Percentiles rank a stretch among this genome's conserved stretches.
Evolutionary conservation across 1,140 invertebrate genomes (phyloP).

Genomic region (Acarapis woodi): DNA sequence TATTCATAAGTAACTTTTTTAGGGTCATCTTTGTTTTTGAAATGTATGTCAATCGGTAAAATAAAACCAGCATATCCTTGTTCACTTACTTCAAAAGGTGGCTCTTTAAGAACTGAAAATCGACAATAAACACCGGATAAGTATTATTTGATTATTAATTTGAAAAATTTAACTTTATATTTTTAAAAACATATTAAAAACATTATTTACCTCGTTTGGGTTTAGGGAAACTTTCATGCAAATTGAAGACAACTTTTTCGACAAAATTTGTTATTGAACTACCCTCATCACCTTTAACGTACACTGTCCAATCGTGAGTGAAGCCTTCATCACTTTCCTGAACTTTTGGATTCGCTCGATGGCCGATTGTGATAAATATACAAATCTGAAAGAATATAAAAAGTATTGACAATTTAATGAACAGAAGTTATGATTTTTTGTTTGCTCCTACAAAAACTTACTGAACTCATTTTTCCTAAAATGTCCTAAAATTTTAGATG

Average conservation of each 20-base stretch:
- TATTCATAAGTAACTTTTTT: slow-evolving; percentile 58
- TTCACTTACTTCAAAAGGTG: slow-evolving; percentile 66
- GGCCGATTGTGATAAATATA: too few species aligned
- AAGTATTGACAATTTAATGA: too few species aligned
- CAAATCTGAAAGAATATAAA: too few species aligned
- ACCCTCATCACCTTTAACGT: slow-evolving; percentile 53
- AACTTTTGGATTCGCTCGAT: slow-evolving; percentile 42
- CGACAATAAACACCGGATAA: slow-evolving; percentile 1
- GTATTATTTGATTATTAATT: too few species aligned
- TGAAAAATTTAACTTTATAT: too few species aligned
- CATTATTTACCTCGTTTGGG: slow-evolving; percentile 30
- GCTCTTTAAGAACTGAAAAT: slow-evolving; percentile 47
- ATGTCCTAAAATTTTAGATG: too few species aligned
- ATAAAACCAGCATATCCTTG: slow-evolving; percentile 79
- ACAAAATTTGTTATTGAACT: slow-evolving; percentile 62
- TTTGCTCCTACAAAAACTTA: too few species aligned
- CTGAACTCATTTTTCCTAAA: too few species aligned
- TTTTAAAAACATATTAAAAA: too few species aligned
- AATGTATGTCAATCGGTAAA: slow-evolving; percentile 60
- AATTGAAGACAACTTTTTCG: slow-evolving; percentile 72
- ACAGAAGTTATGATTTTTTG: too few species aligned
- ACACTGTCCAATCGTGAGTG: slow-evolving; percentile 94
- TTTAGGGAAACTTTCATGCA: slow-evolving; percentile 70
- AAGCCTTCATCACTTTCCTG: slow-evolving; percentile 55
- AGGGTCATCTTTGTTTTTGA: slow-evolving; percentile 66